Percentiles rank a stretch among this genome's conserved stretches.
Conservation (phyloP, 2,113 vertebrate species). For the Seriola rivoliana region DNA sequence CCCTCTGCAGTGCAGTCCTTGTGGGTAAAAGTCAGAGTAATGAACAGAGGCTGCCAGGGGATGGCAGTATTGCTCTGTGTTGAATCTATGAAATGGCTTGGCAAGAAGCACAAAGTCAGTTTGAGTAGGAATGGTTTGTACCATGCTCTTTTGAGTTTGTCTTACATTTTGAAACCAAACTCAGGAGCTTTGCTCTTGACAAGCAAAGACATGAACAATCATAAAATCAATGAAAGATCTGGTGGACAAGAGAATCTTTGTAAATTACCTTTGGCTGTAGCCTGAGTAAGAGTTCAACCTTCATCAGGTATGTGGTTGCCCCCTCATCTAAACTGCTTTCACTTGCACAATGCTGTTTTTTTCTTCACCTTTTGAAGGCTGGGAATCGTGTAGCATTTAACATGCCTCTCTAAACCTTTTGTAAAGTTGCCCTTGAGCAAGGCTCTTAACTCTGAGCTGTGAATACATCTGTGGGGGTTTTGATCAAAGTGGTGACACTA, state of each 20-base stretch:
- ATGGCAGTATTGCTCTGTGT: slow-evolving; percentile 81
- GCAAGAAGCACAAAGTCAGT: background rate
- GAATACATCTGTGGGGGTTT: slow-evolving; percentile 12
- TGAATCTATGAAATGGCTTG: background rate
- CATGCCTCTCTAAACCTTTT: slow-evolving; percentile 20
- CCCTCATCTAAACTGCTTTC: slow-evolving; percentile 15
- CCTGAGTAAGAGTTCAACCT: slow-evolving; percentile 50
- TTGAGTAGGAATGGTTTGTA: background rate
- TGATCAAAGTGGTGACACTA: background rate
- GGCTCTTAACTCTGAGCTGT: slow-evolving; percentile 17
- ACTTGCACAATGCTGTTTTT: slow-evolving; percentile 27
- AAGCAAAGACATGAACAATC: slow-evolving; percentile 69
- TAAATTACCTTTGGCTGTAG: slow-evolving; percentile 52
- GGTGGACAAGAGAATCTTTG: slow-evolving; percentile 62
- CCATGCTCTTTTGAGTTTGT: slow-evolving; percentile 29
- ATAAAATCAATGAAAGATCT: slow-evolving; percentile 67
- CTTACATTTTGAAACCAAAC: slow-evolving; percentile 57
- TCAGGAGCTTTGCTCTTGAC: slow-evolving; percentile 56
- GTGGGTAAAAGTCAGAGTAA: background rate
- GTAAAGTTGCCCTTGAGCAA: slow-evolving; percentile 54
- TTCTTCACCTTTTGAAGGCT: slow-evolving; percentile 10
- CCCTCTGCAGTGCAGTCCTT: slow-evolving; percentile 34
- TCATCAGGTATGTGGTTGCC: slow-evolving; percentile 43
- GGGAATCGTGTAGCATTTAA: slow-evolving; percentile 22
- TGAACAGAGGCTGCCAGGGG: slow-evolving; percentile 55